Evolutionary conservation across 1,140 invertebrate species (phyloP), one percentile per base, ranked within the genome.

Genomic region (Trachymyrmex cornetzi): DNA sequence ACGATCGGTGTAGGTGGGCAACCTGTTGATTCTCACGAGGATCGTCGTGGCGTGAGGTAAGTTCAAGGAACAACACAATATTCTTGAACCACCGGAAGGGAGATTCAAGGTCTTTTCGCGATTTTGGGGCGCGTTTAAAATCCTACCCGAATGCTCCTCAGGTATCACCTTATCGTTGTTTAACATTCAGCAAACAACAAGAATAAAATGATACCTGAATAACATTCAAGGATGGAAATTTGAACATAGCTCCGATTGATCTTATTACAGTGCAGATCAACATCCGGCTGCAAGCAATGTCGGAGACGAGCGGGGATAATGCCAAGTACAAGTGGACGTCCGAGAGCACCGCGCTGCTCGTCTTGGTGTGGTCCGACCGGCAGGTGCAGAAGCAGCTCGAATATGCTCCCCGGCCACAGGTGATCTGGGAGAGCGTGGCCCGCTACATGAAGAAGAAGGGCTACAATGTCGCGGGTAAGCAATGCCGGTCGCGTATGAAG

Each of bases 371-470:
- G 95, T 93, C 94, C 0, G 95, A 95, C 55, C 94, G 92, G 22
- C 95, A 95, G 74, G 95, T 95, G 7, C 95, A 95, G 79, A 95
- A 95, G 30, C 94, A 95, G 69, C 81, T 95, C 2, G 93, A 94
- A 11, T 94, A 93, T 66, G 69, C 94, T 0, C 61, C 90, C 1
- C 95, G 94, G 50, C 94, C 94, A 2, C 94, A 95, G 53, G 80
- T 95, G 12, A 94, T 95, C 74, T 95, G 95, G 95, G 95, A 95
- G 14, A 95, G 93, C 64, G 88, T 95, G 2, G 94, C 94, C 0
- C 91, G 92, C 6, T 95, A 95, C 61, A 95, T 95, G 94, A 93
- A 89, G 22, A 95, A 95, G 59, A 95, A 95, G 48, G 95, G 95
- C 0, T 95, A 95, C 59, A 93, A 93, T 80, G 95, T 95, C 3